Percentiles rank a stretch among this genome's conserved stretches.
phyloP scores from a whole-genome alignment of 2,113 vertebrate species.

The Zapus hudsonius region DNA sequence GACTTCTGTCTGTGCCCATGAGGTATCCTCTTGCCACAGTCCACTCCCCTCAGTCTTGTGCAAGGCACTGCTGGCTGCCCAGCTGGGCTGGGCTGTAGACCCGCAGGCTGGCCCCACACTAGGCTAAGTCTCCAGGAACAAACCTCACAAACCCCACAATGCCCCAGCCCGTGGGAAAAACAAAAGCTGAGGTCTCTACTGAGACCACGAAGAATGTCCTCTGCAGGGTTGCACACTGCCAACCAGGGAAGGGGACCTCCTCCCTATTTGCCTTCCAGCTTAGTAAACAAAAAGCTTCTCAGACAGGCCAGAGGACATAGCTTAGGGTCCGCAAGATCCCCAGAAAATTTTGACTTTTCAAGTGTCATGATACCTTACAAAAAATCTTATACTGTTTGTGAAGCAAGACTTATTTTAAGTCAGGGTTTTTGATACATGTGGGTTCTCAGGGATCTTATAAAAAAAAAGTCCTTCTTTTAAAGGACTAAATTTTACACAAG shows the following conservation, averaged over 20 bases:
- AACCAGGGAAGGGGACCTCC: background rate
- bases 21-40: background rate
- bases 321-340: background rate
- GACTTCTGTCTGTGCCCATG: background rate
- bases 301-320: background rate
- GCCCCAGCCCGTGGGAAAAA: background rate
- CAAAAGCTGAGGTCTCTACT: background rate
- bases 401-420: background rate
- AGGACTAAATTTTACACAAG: background rate
- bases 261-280: background rate
- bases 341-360: slow-evolving; percentile 22
- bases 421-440: background rate
- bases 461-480: background rate
- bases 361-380: too few relatives aligned
- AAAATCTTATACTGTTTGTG: background rate
- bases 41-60: background rate
- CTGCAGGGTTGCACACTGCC: background rate
- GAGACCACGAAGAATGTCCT: background rate
- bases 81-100: background rate
- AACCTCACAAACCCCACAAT: background rate
- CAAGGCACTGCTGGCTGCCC: background rate
- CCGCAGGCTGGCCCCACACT: background rate
- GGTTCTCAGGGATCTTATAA: background rate
- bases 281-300: background rate
- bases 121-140: background rate